Evolutionary conservation across 1,140 invertebrate species (phyloP), one percentile per base, ranked within the genome.

Genomic region (Ceratina calcarata): DNA sequence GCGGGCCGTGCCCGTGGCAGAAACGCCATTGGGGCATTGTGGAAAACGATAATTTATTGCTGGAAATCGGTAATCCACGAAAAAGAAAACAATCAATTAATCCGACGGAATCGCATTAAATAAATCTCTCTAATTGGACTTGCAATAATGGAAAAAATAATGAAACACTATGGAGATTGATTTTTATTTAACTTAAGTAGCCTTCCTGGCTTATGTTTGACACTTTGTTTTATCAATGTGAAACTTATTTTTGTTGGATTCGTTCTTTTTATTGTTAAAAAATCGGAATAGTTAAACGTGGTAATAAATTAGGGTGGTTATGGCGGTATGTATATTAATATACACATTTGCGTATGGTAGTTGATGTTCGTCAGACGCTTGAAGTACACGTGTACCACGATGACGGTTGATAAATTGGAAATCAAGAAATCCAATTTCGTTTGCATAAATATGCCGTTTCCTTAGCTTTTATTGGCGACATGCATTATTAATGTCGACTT

Each of bases 361-460:
- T 53, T 32, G 13, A 53, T 53, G 22, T 53, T 13, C 16, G 15
- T 8, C 20, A 16, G 24, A 53, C 22, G 66, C 49, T 68, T 68
- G 45, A 8, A 27, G 22, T 32, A 32, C 66, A 27, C 15, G 22
- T 68, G 49, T 68, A 18, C 20, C 51, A 68, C 12, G 49, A 22
- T 10, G 45, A 16, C 45, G 51, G 45, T 67, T 67, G 51, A 51
- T 67, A 67, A 51, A 67, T 67, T 51, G 20, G 16, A 68, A 16
- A 68, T 53, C 45, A 7, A 68, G 22, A 68, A 68, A 53, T 32
- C 61, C 61, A 64, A 64, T 68, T 68, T 53, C 66, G 66, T 68
- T 68, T 53, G 22, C 66, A 68, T 68, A 68, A 68, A 16, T 68
- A 68, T 68, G 3, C 16, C 66, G 16, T 18, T 53, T 67, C 49